Percentiles rank a stretch among this genome's conserved stretches.
Conservation (phyloP, 2,888 invertebrate genomes). For the Eupithecia subfuscata region DNA sequence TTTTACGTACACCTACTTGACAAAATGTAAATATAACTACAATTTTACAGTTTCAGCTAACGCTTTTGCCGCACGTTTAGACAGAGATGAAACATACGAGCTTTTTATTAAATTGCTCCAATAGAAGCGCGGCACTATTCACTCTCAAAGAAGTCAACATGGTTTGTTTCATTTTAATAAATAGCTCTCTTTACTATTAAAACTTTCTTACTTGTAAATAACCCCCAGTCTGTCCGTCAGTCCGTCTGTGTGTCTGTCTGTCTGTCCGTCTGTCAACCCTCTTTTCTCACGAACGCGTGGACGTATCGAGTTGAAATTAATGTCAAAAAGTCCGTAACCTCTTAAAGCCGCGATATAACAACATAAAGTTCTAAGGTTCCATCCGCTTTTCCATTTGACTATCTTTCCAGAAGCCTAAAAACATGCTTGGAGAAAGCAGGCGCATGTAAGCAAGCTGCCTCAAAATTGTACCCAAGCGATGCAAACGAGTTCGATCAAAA, state of each 20-base stretch:
- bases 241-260: no score
- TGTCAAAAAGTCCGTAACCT: no score
- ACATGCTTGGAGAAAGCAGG: background rate
- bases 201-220: background rate
- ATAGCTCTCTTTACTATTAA: background rate
- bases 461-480: background rate
- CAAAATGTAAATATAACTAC: no score
- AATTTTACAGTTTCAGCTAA: slow-evolving; percentile 17
- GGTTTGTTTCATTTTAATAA: background rate
- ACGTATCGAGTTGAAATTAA: no score
- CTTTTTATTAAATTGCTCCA: slow-evolving; percentile 67
- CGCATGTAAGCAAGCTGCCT: background rate
- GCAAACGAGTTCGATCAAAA: background rate
- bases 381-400: background rate
- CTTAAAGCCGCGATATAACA: no score
- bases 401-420: background rate
- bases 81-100: slow-evolving; percentile 31
- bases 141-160: background rate
- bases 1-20: background rate
- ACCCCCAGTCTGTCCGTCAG: no score
- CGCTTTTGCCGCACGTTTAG: slow-evolving; percentile 12
- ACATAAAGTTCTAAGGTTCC: background rate
- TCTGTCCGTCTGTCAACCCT: no score
- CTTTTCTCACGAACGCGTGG: no score
- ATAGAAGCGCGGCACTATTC: no score